Evolutionary conservation across 2,113 vertebrate genomes (phyloP), one percentile per base, ranked within the genome.

Genomic region (Eira barbara): DNA sequence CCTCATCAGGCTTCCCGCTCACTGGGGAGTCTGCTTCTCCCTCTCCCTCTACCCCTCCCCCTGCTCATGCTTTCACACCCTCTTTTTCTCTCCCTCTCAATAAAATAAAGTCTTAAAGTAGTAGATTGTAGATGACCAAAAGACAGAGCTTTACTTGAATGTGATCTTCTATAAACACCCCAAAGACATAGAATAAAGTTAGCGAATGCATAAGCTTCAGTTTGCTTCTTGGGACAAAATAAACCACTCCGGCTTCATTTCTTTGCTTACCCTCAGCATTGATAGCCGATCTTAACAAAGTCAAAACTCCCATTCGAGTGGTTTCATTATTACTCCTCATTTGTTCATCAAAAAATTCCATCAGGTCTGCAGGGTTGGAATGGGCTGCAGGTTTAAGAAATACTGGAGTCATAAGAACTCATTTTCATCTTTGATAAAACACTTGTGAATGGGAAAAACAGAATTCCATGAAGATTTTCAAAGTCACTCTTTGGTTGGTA

Each of bases 311-410:
- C 7, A 8, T n/a, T 82, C 95, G 84, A 78, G 65, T 61, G 42
- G 17, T 67, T 84, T 97, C 97, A 47, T 87, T 91, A 59, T 42
- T 76, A 49, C 29, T 96, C 96, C 94, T 96, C 42, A 98, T 89
- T 73, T 98, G 96, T 65, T 97, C 97, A 63, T 98, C 97, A 95
- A 98, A 97, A 97, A 98, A 98, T 80, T 97, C 98, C 65, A 97
- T 34, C 78, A 98, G 91, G 47, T 98, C 97, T 87, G 84, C 88
- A 76, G 98, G 81, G 78, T 65, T 95, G 73, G 96, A 86, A 36
- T 97, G 97, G 78, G 96, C 97, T 98, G 96, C 2, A 85, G 91
- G 65, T 89, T 91, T 79, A 95, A 97, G 65, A 96, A 94, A 97
- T 55, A 89, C 6, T 74, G 52, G 34, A 4, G 10, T 94, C 36